Evolutionary conservation across 2,888 invertebrate genomes (phyloP).

Genomic region (Eupithecia insigniata): DNA sequence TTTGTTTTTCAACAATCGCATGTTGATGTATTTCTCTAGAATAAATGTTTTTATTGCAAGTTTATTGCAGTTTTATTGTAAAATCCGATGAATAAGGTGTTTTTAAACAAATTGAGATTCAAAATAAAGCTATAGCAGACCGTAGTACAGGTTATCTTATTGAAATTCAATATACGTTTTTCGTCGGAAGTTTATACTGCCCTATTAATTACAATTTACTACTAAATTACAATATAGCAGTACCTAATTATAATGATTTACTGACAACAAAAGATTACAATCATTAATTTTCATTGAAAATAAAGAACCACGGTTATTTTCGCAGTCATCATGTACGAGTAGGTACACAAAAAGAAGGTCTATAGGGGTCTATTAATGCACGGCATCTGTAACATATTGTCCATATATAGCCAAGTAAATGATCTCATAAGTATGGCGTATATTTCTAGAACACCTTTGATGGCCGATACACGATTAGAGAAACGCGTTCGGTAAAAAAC

Average conservation of each 20-base stretch:
- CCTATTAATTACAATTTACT: background rate
- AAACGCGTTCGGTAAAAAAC: constrained; percentile 21
- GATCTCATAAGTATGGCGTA: constrained; percentile 25
- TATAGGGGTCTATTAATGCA: constrained; percentile 26
- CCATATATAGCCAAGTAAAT: constrained; percentile 33
- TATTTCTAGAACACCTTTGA: constrained; percentile 37
- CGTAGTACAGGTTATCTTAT: background rate
- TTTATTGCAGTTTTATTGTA: background rate
- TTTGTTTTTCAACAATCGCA: constrained; percentile 24
- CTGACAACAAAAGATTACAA: background rate
- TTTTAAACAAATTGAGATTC: background rate
- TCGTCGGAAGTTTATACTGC: background rate
- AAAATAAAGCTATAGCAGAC: background rate
- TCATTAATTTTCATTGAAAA: background rate
- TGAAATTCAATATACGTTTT: background rate
- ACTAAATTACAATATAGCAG: background rate
- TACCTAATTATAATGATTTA: constrained; percentile 8
- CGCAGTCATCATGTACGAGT: too few relatives aligned
- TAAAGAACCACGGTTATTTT: constrained; percentile 7
- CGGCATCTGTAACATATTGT: constrained; percentile 26
- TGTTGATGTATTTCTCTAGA: constrained; percentile 7
- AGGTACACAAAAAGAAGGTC: constrained; percentile 17
- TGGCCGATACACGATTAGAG: constrained; percentile 16
- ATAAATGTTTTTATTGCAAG: constrained; percentile 7
- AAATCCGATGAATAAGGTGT: background rate